Conservation (phyloP, 2,797 vertebrate genomes). For the Cyclopterus lumpus region DNA sequence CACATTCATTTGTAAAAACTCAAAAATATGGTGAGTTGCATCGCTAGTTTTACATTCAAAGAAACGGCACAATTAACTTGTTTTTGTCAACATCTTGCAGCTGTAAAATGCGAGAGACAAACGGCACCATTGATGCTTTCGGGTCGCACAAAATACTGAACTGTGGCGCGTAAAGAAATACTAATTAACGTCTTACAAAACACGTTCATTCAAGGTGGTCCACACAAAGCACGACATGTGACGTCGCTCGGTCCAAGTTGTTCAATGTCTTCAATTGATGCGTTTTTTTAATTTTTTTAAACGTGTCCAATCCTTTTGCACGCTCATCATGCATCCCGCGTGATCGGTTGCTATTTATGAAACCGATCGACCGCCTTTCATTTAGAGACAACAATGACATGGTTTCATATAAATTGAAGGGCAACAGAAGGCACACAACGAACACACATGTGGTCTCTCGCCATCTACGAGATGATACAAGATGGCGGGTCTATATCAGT, state of each 20-base stretch:
- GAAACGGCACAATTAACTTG: background rate
- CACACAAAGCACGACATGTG: constrained; percentile 19
- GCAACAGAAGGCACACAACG: background rate
- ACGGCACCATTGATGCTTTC: background rate
- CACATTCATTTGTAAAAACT: background rate
- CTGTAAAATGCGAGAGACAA: constrained; percentile 10
- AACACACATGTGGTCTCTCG: background rate
- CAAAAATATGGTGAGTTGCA: background rate
- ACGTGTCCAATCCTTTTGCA: constrained; percentile 19
- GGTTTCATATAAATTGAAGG: too few relatives aligned
- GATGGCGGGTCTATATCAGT: background rate
- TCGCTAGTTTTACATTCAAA: background rate
- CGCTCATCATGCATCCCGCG: background rate
- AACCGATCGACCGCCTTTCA: background rate
- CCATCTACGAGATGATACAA: background rate
- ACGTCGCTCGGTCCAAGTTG: background rate
- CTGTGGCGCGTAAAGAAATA: background rate
- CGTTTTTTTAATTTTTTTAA: background rate
- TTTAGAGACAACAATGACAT: background rate
- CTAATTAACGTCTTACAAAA: constrained; percentile 5
- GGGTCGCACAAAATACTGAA: background rate
- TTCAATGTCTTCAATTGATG: constrained; percentile 17
- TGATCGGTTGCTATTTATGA: background rate
- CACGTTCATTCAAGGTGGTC: background rate
- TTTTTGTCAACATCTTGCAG: constrained; percentile 16